Percentiles rank a stretch among this genome's conserved stretches.
These are phyloP conservation scores for Sebastes hopkinsi DNA, from an alignment of 2,797 vertebrate species.

Conservation along the genomic window DNA sequence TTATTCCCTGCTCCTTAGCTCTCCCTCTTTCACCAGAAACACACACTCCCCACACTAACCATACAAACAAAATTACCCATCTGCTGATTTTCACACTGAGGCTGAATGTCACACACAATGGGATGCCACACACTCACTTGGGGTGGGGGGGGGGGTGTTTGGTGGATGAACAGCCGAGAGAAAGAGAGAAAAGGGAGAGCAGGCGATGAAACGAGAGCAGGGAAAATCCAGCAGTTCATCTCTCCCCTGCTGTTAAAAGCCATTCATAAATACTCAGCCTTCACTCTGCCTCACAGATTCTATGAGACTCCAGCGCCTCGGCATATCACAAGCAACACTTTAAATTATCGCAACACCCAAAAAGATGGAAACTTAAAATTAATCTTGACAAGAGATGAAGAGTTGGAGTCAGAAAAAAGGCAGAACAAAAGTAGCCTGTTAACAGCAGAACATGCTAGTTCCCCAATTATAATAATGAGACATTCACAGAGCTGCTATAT, in stretches of 20 bases:
- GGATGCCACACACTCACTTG: slow-evolving; percentile 23
- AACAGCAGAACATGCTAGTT: slow-evolving; percentile 25
- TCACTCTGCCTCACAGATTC: slow-evolving; percentile 45
- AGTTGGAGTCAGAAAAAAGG: slow-evolving; percentile 6
- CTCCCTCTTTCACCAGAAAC: slow-evolving; percentile 38
- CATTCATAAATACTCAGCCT: slow-evolving; percentile 73
- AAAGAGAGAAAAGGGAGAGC: slow-evolving; percentile 5
- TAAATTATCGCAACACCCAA: slow-evolving; percentile 38
- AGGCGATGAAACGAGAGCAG: slow-evolving; percentile 37
- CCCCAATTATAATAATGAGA: slow-evolving; percentile 46
- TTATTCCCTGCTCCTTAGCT: slow-evolving; percentile 67
- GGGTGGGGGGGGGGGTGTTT: background rate
- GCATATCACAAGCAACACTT: slow-evolving; percentile 34
- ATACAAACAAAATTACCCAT: slow-evolving; percentile 71
- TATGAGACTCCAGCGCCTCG: slow-evolving; percentile 24
- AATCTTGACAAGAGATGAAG: slow-evolving; percentile 41
- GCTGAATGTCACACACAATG: slow-evolving; percentile 55
- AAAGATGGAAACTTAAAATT: slow-evolving; percentile 47
- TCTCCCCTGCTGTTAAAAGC: slow-evolving; percentile 67
- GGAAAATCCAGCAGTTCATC: slow-evolving; percentile 61
- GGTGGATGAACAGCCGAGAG: background rate
- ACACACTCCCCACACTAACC: slow-evolving; percentile 34
- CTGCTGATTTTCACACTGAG: slow-evolving; percentile 67
- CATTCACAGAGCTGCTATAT: slow-evolving; percentile 30
- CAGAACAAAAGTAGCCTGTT: background rate